A percentile compares a stretch with the other conserved stretches of the same genome.
Evolutionary conservation across 1,140 invertebrate genomes (phyloP).

Genomic region (Pollicipes pollicipes): DNA sequence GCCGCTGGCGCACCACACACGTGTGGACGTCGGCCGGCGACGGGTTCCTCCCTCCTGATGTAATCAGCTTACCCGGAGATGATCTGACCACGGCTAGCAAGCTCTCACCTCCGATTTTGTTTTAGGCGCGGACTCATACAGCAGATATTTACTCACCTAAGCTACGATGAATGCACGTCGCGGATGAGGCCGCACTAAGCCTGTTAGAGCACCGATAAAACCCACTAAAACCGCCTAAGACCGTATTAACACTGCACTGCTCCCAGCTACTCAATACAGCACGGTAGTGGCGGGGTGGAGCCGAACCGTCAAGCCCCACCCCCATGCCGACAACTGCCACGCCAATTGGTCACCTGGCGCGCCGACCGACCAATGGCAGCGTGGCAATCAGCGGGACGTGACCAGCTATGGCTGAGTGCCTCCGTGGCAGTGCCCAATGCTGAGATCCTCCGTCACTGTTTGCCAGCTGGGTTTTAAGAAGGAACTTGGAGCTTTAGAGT

Average conservation of each 20-base stretch:
- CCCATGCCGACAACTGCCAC: too few relatives aligned
- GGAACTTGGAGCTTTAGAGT: background rate
- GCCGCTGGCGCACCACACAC: too few relatives aligned
- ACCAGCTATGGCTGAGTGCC: background rate
- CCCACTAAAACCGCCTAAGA: constrained; percentile 4
- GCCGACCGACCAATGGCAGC: background rate
- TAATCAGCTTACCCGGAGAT: background rate
- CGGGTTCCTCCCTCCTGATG: background rate
- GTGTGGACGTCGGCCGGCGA: background rate
- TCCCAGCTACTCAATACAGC: background rate
- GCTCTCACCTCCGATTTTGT: background rate
- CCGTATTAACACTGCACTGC: constrained; percentile 3
- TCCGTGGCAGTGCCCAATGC: background rate
- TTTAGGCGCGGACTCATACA: background rate
- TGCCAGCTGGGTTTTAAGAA: background rate
- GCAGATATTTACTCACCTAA: constrained; percentile 1
- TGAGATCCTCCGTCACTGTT: too few relatives aligned
- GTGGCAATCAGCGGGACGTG: background rate
- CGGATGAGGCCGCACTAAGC: background rate
- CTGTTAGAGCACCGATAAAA: constrained; percentile 2
- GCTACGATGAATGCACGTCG: background rate
- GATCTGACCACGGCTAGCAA: background rate
- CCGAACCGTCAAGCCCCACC: too few relatives aligned
- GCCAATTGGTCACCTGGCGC: background rate
- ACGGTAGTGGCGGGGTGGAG: too few relatives aligned